Base-by-base conservation (phyloP, 2,888 invertebrate species). In the Tuberolachnus salignus region DNA sequence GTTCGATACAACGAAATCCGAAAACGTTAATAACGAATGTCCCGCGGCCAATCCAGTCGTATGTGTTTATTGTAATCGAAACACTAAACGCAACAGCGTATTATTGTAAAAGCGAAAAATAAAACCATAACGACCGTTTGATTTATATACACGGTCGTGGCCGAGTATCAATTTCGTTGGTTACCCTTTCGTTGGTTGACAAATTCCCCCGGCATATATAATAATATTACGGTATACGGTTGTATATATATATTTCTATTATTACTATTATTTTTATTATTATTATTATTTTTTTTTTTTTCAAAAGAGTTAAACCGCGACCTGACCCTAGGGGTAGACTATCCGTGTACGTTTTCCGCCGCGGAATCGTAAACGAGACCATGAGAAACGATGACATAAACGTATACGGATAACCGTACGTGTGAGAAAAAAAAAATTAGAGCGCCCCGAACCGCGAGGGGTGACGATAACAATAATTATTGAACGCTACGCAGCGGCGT, bases 341-440 rank as follows among this genome's bases (percentile, higher is more conserved):
- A n/a, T 16, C 16, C 34, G 59, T 23, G 42, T 42, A 44, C 1
- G 26, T 74, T 55, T 55, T 74, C 44, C 55, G 26, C 42, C 55
- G 44, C 26, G 44, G 44, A 46, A 66, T 44, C 26, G 16, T 44
- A 46, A 75, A 75, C 46, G 75, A 75, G 66, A 66, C 66, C 75
- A 75, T 75, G 75, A 75, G 75, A 75, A 75, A 75, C 75, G 66
- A 66, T 67, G 75, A 66, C 75, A 55, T 55, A 21, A 6, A 19
- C 53, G 19, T 13, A 9, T 44, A 64, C 23, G 53, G 64, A 64
- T 63, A 44, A 44, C 51, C 44, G 46, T 55, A 21, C 19, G 74
- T 66, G 75, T 64, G 74, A 74, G 64, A 74, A 75, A 75, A 75
- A 34, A n/a, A 73, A 75, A 75, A 75, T 66, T 75, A 57, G 66